phyloP scores from a whole-genome alignment of 30 jellyfish, hydroid and myxozoan genomes.

The Turritopsis dohrnii region DNA sequence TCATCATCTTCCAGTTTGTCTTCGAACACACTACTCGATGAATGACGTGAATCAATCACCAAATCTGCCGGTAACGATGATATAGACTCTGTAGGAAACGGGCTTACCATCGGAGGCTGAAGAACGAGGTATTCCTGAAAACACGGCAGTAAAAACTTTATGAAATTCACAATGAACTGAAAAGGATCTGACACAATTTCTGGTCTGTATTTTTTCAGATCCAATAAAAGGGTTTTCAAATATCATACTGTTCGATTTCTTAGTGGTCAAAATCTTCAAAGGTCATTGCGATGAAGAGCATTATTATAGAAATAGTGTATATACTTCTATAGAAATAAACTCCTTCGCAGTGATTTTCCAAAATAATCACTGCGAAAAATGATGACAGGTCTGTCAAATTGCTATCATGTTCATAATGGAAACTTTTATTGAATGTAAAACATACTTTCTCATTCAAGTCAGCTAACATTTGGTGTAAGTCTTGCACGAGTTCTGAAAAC shows the following conservation, averaged over 20 bases:
- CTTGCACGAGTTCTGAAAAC: slow-evolving; percentile 50
- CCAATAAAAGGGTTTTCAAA: too few species aligned
- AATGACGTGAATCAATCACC: slow-evolving; percentile 7
- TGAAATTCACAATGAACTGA: background rate
- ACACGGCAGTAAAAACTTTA: slow-evolving; percentile 15
- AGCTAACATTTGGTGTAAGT: slow-evolving; percentile 44
- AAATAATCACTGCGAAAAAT: too few species aligned
- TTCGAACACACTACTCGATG: slow-evolving; percentile 38
- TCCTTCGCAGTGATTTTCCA: too few species aligned
- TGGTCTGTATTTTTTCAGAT: background rate
- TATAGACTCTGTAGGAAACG: slow-evolving; percentile 23
- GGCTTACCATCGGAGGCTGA: slow-evolving; percentile 54
- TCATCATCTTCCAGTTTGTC: background rate
- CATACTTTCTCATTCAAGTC: slow-evolving; percentile 58
- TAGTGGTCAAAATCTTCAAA: too few species aligned
- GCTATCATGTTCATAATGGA: too few species aligned
- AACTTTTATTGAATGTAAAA: background rate
- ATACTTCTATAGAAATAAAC: too few species aligned
- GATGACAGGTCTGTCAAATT: too few species aligned
- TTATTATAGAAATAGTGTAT: too few species aligned
- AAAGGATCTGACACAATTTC: background rate
- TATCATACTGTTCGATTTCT: too few species aligned
- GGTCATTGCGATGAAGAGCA: too few species aligned
- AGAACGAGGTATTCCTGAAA: slow-evolving; percentile 41
- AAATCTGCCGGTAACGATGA: slow-evolving; percentile 32